Evolutionary conservation across 2,113 vertebrate species (phyloP).

Genomic region (Toxotes chatareus): DNA sequence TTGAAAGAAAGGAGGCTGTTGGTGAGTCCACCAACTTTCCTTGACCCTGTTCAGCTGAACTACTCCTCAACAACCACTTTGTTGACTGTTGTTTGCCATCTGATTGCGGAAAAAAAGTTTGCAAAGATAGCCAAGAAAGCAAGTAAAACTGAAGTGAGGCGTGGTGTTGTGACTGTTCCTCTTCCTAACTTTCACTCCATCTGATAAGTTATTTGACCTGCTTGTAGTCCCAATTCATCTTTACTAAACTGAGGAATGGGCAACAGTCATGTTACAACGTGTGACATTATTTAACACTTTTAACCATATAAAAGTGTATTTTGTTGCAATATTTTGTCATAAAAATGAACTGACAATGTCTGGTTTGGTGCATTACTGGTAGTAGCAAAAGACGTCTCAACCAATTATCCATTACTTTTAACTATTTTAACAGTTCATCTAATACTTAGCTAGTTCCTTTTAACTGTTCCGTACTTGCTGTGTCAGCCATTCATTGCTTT

Average conservation of each 20-base stretch:
- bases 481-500: too few relatives aligned
- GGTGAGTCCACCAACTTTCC: conserved; percentile 8
- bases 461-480: too few relatives aligned
- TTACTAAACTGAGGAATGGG: background rate
- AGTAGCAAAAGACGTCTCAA: too few relatives aligned
- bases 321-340: too few relatives aligned
- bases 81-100: conserved; percentile 13
- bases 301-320: background rate
- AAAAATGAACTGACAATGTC: too few relatives aligned
- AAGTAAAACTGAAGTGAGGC: background rate
- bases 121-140: background rate
- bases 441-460: too few relatives aligned
- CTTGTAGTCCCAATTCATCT: background rate
- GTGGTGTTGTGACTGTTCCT: background rate
- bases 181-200: background rate
- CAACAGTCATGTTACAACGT: too few relatives aligned
- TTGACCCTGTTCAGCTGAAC: background rate
- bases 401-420: too few relatives aligned
- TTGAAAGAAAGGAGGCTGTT: background rate
- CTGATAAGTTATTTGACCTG: background rate
- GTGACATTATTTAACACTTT: too few relatives aligned
- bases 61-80: conserved; percentile 12
- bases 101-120: conserved; percentile 15
- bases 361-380: too few relatives aligned
- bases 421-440: too few relatives aligned